Evolutionary conservation across 1,140 invertebrate genomes (phyloP).

Genomic region (Eriocheir sinensis): DNA sequence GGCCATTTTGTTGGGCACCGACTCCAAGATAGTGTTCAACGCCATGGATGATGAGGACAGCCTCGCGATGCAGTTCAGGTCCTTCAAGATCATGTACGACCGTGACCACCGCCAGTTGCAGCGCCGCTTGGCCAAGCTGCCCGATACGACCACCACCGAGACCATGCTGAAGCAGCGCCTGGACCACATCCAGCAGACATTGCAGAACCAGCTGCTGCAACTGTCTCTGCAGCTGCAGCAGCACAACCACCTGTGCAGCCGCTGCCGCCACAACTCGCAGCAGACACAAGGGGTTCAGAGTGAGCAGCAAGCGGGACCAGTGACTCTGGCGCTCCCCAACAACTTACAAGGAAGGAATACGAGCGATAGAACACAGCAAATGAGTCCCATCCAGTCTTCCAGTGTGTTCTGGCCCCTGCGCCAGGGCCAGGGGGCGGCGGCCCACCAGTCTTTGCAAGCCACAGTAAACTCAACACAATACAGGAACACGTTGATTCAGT

Average conservation of each 20-base stretch:
- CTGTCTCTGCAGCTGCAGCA: slow-evolving; percentile 51
- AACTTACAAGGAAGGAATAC: background rate
- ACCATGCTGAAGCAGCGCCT: slow-evolving; percentile 42
- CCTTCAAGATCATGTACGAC: slow-evolving; percentile 58
- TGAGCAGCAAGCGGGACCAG: background rate
- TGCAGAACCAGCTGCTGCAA: slow-evolving; percentile 38
- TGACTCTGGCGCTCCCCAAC: background rate
- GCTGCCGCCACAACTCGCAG: background rate
- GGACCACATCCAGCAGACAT: slow-evolving; percentile 49
- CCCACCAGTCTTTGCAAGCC: background rate
- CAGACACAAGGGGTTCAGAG: background rate
- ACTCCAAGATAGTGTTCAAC: background rate
- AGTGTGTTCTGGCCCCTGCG: background rate
- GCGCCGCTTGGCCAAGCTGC: slow-evolving; percentile 34
- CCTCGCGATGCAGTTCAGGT: slow-evolving; percentile 46
- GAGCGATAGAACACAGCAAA: background rate
- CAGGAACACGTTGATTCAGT: no score
- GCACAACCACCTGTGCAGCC: background rate
- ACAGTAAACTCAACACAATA: background rate
- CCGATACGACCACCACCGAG: slow-evolving; percentile 46
- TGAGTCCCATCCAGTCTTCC: background rate
- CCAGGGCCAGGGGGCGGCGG: background rate
- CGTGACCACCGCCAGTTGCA: slow-evolving; percentile 38
- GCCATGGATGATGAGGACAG: slow-evolving; percentile 53
- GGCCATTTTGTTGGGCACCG: slow-evolving; percentile 56